phyloP scores from a whole-genome alignment of 2,797 vertebrate species.

The Notamacropus eugenii region DNA sequence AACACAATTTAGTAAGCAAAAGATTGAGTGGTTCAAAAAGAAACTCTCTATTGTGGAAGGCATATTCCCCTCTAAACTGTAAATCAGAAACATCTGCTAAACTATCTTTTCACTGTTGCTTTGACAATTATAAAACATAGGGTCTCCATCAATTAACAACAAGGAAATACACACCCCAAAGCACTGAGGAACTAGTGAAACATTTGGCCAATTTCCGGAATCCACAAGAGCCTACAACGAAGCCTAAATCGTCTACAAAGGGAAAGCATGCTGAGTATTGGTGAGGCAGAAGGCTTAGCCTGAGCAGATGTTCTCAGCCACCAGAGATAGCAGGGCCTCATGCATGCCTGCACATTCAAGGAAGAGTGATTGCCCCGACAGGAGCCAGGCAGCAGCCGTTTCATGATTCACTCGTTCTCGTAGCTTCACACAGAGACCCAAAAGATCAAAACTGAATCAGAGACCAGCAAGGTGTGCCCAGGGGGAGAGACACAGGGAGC shows the following conservation, averaged over 20 bases:
- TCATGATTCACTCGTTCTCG: conserved; percentile 27
- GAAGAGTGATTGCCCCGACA: neutral
- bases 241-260: neutral
- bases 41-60: conserved; percentile 38
- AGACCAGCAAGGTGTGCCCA: neutral
- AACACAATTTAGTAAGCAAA: conserved; percentile 48
- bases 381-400: neutral
- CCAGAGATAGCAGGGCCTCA: conserved; percentile 34
- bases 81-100: conserved; percentile 69
- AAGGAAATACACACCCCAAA: conserved; percentile 30
- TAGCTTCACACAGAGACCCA: neutral
- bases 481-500: neutral
- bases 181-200: conserved; percentile 30
- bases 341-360: conserved; percentile 25
- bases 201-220: neutral
- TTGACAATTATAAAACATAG: conserved; percentile 59
- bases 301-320: conserved; percentile 64
- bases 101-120: conserved; percentile 36
- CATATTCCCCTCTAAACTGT: conserved; percentile 36
- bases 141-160: conserved; percentile 53
- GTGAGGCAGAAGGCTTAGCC: conserved; percentile 19
- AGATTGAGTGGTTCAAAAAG: conserved; percentile 47
- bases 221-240: conserved; percentile 53
- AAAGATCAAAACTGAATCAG: conserved; percentile 54
- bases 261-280: conserved; percentile 20